phyloP scores from a whole-genome alignment of 2,888 invertebrate species.

The Merodon equestris region DNA sequence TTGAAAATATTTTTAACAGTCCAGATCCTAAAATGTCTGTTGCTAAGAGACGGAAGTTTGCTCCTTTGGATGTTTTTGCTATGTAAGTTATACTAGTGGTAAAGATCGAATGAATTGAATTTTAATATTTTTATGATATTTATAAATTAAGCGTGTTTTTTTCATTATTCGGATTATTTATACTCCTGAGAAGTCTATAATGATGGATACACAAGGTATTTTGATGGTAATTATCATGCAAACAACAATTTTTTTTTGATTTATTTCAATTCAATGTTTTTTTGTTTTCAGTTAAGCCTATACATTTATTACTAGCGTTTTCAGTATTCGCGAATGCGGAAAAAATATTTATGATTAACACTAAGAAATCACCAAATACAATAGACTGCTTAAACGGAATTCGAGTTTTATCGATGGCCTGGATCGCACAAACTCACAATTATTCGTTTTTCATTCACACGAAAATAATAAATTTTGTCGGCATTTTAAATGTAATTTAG shows the following conservation, averaged over 20 bases:
- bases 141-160: constrained; percentile 35
- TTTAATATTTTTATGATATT: background rate
- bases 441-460: constrained; percentile 18
- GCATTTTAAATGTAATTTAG: constrained; percentile 17
- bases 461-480: constrained; percentile 21
- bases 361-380: constrained; percentile 14
- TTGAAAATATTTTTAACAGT: constrained; percentile 20
- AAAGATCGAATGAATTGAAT: background rate
- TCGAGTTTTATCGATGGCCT: constrained; percentile 54
- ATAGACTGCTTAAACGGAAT: constrained; percentile 49
- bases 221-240: constrained; percentile 9
- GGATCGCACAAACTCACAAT: constrained; percentile 40
- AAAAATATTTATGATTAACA: constrained; percentile 41
- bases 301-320: constrained; percentile 32
- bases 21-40: constrained; percentile 3
- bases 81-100: constrained; percentile 11
- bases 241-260: background rate
- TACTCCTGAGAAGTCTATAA: constrained; percentile 41
- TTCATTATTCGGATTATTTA: constrained; percentile 31
- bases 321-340: constrained; percentile 31
- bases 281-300: background rate
- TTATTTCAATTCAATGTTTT: constrained; percentile 4
- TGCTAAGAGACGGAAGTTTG: background rate
- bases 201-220: constrained; percentile 21
- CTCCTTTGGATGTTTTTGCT: constrained; percentile 4